A percentile compares a stretch with the other conserved stretches of the same genome.
phyloP scores from a whole-genome alignment of 2,888 invertebrate genomes.

The Folsomia manolachei region DNA sequence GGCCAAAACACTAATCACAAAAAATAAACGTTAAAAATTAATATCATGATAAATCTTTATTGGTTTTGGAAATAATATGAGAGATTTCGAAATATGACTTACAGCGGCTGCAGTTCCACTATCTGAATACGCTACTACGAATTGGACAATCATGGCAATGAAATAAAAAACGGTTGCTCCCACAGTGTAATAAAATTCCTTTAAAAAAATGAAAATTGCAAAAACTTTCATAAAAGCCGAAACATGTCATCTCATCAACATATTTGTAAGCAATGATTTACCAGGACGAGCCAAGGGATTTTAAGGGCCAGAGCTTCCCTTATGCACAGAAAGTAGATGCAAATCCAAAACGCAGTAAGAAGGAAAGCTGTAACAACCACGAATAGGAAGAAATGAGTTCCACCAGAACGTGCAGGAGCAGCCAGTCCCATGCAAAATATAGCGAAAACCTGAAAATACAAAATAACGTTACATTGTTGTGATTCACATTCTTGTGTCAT shows the following conservation, averaged over 20 bases:
- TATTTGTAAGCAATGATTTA: slow-evolving; percentile 58
- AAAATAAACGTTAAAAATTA: slow-evolving; percentile 9
- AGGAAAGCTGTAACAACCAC: slow-evolving; percentile 80
- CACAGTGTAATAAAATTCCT: slow-evolving; percentile 78
- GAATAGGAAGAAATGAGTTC: slow-evolving; percentile 79
- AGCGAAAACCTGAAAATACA: slow-evolving; percentile 32
- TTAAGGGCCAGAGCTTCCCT: slow-evolving; percentile 74
- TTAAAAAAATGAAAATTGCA: slow-evolving; percentile 53
- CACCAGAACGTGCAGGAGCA: slow-evolving; percentile 63
- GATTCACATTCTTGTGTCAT: too few species aligned
- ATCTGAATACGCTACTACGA: slow-evolving; percentile 56
- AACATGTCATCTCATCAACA: not conserved
- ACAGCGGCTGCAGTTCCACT: slow-evolving; percentile 69
- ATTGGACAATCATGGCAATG: slow-evolving; percentile 76
- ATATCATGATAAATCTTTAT: not conserved
- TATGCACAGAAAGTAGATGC: slow-evolving; percentile 75
- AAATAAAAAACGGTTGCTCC: slow-evolving; percentile 69
- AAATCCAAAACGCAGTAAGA: slow-evolving; percentile 74
- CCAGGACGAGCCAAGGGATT: slow-evolving; percentile 79
- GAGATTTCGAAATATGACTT: slow-evolving; percentile 51
- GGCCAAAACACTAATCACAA: slow-evolving; percentile 65
- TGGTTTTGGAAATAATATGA: not conserved
- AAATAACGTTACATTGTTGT: too few species aligned
- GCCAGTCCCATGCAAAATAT: slow-evolving; percentile 59
- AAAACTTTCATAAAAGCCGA: not conserved